A percentile compares a stretch with the other conserved stretches of the same genome.
These are phyloP conservation scores for Platygyra sinensis DNA, from an alignment of 64 coral and sea anemone species.

Conservation along the genomic window DNA sequence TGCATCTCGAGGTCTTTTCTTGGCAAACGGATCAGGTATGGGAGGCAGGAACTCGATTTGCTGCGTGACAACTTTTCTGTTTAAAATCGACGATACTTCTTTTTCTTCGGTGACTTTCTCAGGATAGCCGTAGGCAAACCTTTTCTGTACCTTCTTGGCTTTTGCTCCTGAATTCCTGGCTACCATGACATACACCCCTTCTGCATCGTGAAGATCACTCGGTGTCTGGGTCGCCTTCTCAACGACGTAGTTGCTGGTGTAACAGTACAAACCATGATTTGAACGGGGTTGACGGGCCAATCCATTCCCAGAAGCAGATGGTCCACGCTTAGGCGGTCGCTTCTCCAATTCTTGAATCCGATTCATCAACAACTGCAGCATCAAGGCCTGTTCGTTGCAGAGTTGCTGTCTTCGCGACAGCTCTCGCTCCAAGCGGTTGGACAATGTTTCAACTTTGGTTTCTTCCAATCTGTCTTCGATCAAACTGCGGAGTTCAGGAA, in stretches of 20 bases:
- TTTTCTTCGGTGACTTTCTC: slow-evolving; percentile 50
- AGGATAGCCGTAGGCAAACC: slow-evolving; percentile 40
- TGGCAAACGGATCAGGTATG: slow-evolving; percentile 54
- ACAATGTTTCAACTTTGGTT: slow-evolving; percentile 40
- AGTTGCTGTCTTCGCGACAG: slow-evolving; percentile 10
- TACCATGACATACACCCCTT: slow-evolving; percentile 64
- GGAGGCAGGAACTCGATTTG: slow-evolving; percentile 55
- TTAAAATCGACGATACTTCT: background rate
- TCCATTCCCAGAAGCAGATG: background rate
- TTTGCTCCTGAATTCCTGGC: slow-evolving; percentile 33
- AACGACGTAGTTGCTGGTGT: slow-evolving; percentile 55
- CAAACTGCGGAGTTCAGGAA: slow-evolving; percentile 40
- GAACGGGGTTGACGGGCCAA: background rate
- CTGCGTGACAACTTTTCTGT: slow-evolving; percentile 18
- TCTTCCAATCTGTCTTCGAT: slow-evolving; percentile 44
- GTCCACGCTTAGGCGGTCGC: background rate
- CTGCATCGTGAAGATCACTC: slow-evolving; percentile 37
- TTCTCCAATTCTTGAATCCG: slow-evolving; percentile 34
- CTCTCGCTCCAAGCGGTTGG: slow-evolving; percentile 34
- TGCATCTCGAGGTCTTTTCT: slow-evolving; percentile 37
- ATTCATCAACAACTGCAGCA: slow-evolving; percentile 37
- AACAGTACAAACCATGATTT: background rate
- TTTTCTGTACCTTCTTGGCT: slow-evolving; percentile 53
- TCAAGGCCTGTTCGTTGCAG: slow-evolving; percentile 45
- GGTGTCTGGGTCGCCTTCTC: slow-evolving; percentile 76